Evolutionary conservation across 2,113 vertebrate species (phyloP).

Genomic region (Malurus cyaneus): DNA sequence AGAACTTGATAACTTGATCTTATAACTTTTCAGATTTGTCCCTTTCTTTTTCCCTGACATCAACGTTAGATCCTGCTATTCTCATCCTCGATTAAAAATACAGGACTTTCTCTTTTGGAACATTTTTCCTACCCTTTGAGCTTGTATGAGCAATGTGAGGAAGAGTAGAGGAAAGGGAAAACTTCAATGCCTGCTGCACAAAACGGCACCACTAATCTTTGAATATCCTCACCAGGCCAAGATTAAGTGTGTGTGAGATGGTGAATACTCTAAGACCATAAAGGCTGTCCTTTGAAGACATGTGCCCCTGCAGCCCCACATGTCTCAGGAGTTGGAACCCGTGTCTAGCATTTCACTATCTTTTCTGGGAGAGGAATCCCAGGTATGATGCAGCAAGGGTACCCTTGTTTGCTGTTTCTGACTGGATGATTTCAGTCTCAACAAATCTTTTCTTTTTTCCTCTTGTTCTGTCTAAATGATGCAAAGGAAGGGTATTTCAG

Average conservation of each 20-base stretch:
- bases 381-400: background rate
- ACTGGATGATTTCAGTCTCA: background rate
- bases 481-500: background rate
- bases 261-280: background rate
- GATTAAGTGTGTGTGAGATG: background rate
- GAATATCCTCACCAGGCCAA: background rate
- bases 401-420: background rate
- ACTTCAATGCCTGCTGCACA: background rate
- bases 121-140: background rate
- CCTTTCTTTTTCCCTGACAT: background rate
- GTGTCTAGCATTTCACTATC: background rate
- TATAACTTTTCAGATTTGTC: background rate
- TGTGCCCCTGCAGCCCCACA: fast-evolving
- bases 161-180: background rate
- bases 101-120: background rate
- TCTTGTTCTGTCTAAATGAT: background rate
- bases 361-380: background rate
- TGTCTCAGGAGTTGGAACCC: background rate
- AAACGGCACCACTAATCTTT: background rate
- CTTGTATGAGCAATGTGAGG: background rate
- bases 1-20: background rate
- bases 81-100: background rate
- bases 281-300: background rate
- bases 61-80: background rate
- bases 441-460: background rate